Evolutionary conservation across 92 coral and sea anemone species (phyloP).

Genomic region (Phymanthus crucifer): DNA sequence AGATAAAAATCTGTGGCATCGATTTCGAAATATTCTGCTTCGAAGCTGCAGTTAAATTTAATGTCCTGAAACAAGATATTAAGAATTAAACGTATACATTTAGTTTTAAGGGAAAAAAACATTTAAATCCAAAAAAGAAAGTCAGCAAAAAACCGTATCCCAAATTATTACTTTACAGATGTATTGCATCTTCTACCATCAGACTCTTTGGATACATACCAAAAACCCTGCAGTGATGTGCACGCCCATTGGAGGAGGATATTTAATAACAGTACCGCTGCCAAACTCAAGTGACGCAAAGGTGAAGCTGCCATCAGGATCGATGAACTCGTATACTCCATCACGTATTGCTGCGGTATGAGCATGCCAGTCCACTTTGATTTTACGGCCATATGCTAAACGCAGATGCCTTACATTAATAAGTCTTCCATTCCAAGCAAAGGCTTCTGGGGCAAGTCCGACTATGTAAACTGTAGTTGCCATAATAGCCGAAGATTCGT

Average conservation of each 20-base stretch:
- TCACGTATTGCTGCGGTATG: constrained; percentile 80
- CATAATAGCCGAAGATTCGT: constrained; percentile 74
- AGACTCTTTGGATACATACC: constrained; percentile 46
- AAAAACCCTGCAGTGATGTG: constrained; percentile 84
- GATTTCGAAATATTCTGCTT: constrained; percentile 88
- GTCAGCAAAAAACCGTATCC: too few species aligned
- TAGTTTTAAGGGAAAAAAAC: too few species aligned
- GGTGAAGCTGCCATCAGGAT: constrained; percentile 76
- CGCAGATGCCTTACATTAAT: constrained; percentile 88
- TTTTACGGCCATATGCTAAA: constrained; percentile 77
- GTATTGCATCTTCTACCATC: too few species aligned
- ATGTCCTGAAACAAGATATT: constrained; percentile 61
- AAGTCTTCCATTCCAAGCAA: constrained; percentile 88
- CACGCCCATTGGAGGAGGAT: constrained; percentile 96
- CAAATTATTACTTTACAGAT: too few species aligned
- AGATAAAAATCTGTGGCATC: constrained; percentile 92
- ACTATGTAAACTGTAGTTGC: constrained; percentile 95
- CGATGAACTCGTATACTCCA: constrained; percentile 58
- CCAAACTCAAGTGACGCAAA: constrained; percentile 93
- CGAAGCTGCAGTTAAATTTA: constrained; percentile 80
- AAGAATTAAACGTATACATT: background rate
- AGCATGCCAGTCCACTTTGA: constrained; percentile 70
- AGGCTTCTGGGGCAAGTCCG: constrained; percentile 82
- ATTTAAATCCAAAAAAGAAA: too few species aligned
- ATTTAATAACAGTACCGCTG: constrained; percentile 80